phyloP scores from a whole-genome alignment of 2,797 vertebrate species.

The Chloroceryle amazona region DNA sequence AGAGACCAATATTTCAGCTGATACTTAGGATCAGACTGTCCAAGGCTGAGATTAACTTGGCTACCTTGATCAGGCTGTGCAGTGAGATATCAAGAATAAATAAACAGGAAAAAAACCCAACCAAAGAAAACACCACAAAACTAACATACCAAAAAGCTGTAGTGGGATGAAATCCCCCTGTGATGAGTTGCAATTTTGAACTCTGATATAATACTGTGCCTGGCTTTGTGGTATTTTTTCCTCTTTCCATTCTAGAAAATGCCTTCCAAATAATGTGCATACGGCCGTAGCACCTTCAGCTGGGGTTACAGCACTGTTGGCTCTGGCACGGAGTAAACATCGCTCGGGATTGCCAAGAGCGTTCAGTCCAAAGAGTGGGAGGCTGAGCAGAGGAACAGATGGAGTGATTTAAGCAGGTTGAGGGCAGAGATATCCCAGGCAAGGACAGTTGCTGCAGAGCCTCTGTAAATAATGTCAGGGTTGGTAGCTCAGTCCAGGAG shows the following conservation, averaged over 20 bases:
- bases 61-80: neutral
- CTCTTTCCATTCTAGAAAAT: neutral
- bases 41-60: neutral
- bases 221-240: neutral
- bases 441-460: neutral
- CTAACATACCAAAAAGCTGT: neutral
- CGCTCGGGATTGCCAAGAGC: neutral
- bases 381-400: neutral
- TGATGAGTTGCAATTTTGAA: neutral
- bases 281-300: neutral
- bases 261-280: fast-evolving
- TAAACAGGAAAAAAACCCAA: too few species aligned
- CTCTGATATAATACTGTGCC: neutral
- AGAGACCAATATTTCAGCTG: neutral
- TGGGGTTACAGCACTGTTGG: neutral
- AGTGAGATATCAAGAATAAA: neutral
- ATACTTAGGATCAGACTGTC: neutral
- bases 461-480: neutral
- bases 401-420: neutral
- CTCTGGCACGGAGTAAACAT: neutral
- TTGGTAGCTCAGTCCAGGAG: neutral
- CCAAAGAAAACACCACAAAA: too few species aligned
- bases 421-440: neutral
- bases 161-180: neutral
- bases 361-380: neutral